A percentile compares a stretch with the other conserved stretches of the same genome.
Evolutionary conservation across 2,888 invertebrate species (phyloP).

Genomic region (Drosophila borborema): DNA sequence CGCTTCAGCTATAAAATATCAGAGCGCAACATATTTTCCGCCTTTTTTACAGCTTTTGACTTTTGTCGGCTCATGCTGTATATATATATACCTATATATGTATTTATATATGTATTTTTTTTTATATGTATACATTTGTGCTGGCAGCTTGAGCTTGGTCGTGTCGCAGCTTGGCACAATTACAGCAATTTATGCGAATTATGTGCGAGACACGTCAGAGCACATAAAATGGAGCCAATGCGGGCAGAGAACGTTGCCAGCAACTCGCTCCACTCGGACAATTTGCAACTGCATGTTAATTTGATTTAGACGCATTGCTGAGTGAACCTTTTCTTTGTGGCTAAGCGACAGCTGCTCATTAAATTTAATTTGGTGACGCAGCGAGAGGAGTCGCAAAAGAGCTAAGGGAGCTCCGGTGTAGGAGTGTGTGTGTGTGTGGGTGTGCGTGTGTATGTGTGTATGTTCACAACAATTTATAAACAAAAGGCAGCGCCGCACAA

Average conservation of each 20-base stretch:
- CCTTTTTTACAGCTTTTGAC: conserved; percentile 24
- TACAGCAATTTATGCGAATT: conserved; percentile 59
- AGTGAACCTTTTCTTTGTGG: conserved; percentile 71
- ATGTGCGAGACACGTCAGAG: conserved; percentile 35
- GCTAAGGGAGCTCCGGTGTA: background rate
- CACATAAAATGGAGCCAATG: conserved; percentile 20
- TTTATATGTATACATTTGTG: background rate
- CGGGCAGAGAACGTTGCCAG: background rate
- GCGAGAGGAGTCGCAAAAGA: background rate
- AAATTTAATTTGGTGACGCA: conserved; percentile 71
- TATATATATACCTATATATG: background rate
- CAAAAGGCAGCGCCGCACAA: conserved; percentile 67
- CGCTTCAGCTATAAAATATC: conserved; percentile 17
- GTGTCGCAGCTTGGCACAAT: conserved; percentile 57
- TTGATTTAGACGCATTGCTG: conserved; percentile 73
- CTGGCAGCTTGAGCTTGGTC: conserved; percentile 13
- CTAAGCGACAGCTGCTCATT: conserved; percentile 64
- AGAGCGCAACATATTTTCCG: conserved; percentile 21
- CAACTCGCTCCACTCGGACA: conserved; percentile 5
- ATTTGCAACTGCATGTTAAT: conserved; percentile 54
- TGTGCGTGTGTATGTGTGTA: background rate
- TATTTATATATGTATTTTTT: background rate
- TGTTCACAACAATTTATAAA: conserved; percentile 55
- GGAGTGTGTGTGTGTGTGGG: background rate
- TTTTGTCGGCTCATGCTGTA: conserved; percentile 7